Base-by-base conservation (phyloP, 2,797 vertebrate genomes). In the Geotrypetes seraphini region DNA sequence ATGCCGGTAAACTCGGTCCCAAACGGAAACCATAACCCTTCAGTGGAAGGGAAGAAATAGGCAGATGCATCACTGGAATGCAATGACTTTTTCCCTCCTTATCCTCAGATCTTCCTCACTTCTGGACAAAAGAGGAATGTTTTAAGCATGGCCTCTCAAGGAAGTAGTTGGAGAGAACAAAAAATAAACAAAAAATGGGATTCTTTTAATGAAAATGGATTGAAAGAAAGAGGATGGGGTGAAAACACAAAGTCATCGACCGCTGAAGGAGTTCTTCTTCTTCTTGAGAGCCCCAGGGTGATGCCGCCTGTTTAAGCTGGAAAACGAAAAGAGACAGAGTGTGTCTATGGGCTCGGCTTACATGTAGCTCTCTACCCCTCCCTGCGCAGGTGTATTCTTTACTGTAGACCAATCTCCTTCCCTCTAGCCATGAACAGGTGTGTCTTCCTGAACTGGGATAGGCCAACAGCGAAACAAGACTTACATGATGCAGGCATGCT, bases 281-380 rank as follows among this genome's bases (percentile, higher is more conserved):
- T 45, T 36, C 38, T 43, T 47, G 47, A 33, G 60, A 58, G 60
- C 75, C 48, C 66, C 44, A 49, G 50, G 34, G 69, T 38, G 47
- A 53, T 68, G 73, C 53, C 61, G 70, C 78, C 63, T 69, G 64
- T 70, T 80, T 84, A 81, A 88, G 86, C 81, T 78, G 75, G 81
- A 84, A 35, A 64, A 54, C 80, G 81, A 73, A 81, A 78, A 91
- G 88, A 90, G 92, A 68, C 79, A 60, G 87, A 66, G 83, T 75
- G 85, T 70, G 86, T 86, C 61, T 85, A 79, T 75, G 73, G 79
- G 87, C 84, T 94, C 88, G 75, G 78, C 78, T 85, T 86, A 86
- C 83, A 85, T 75, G 83, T 69, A 83, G 67, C 57, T 63, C 61
- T 48, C 13, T 50, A 61, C 66, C 74, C 81, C 79, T 75, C 82